Percentiles rank a stretch among this genome's conserved stretches.
Conservation (phyloP, 2,888 invertebrate species). For the Tuta absoluta region DNA sequence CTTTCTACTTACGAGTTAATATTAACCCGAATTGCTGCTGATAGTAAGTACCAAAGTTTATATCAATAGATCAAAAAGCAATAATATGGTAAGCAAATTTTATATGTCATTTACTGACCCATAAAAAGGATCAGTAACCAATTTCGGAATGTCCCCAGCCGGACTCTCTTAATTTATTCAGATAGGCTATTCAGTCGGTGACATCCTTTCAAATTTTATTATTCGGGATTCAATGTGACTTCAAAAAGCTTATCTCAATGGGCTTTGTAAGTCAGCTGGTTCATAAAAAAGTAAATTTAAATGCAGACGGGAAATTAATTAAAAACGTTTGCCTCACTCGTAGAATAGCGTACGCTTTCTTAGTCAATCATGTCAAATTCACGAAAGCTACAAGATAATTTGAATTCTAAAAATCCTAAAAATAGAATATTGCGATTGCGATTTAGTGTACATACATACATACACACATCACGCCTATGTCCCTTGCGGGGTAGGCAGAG, state of each 20-base stretch:
- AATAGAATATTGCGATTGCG: too few species aligned
- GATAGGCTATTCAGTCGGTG: background rate
- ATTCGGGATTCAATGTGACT: background rate
- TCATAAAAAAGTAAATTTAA: background rate
- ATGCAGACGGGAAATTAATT: background rate
- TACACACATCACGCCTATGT: too few species aligned
- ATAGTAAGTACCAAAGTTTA: too few species aligned
- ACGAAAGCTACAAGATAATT: background rate
- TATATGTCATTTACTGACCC: background rate
- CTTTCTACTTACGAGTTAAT: too few species aligned
- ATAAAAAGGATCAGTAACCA: background rate
- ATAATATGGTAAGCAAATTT: too few species aligned
- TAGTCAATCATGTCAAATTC: background rate
- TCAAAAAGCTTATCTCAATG: conserved; percentile 1
- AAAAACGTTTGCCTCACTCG: too few species aligned
- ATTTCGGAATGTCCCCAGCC: background rate
- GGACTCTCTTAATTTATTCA: background rate
- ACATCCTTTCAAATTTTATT: background rate
- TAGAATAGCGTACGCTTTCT: too few species aligned
- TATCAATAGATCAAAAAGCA: too few species aligned
- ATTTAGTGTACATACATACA: too few species aligned
- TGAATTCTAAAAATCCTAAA: too few species aligned
- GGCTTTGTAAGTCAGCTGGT: background rate
- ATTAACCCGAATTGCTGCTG: too few species aligned
- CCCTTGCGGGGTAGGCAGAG: too few species aligned